Evolutionary conservation across 2,888 invertebrate species (phyloP), one percentile per base, ranked within the genome.

Genomic region (Monopis laevigella): DNA sequence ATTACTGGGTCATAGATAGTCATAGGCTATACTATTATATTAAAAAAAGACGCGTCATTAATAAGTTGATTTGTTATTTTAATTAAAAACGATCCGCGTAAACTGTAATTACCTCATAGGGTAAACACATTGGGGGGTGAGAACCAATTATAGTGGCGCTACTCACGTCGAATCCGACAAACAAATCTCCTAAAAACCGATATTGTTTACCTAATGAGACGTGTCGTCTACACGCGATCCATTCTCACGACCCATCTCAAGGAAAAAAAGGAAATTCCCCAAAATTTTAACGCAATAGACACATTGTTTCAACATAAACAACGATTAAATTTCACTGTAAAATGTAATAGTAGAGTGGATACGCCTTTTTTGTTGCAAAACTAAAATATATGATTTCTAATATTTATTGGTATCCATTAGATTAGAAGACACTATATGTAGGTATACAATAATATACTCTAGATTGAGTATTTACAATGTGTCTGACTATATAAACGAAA

Each of bases 281-380:
- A 63, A 62, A 64, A 62, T 63, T 65, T 68, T 56, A 65, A 72
- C 66, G 71, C 69, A 68, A 70, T 71, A 65, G 70, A 66, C 67
- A 69, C 70, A 71, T 71, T 72, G 71, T 71, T 65, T 69, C 64
- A 63, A 70, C 64, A 69, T 70, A 73, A 71, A 71, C 67, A 70
- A 59, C 63, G 61, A 65, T 68, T 65, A 58, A 65, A 67, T 66
- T 69, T 21, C 36, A 36, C 32, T 17, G 3, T 16, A 13, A 17
- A 32, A 32, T 32, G 32, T 17, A 10, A 29, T 16, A 16, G 17
- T 32, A 32, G 6, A 17, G 10, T 32, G 14, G 32, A 32, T 17
- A 32, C 6, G 4, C 24, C n/a, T n/a, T n/a, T n/a, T n/a, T n/a
- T n/a, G n/a, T n/a, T n/a, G n/a, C n/a, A n/a, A n/a, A n/a, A n/a